Percentiles rank a stretch among this genome's conserved stretches.
These are phyloP conservation scores for Papilio dardanus DNA, from an alignment of 1,140 invertebrate species.

Conservation along the genomic window DNA sequence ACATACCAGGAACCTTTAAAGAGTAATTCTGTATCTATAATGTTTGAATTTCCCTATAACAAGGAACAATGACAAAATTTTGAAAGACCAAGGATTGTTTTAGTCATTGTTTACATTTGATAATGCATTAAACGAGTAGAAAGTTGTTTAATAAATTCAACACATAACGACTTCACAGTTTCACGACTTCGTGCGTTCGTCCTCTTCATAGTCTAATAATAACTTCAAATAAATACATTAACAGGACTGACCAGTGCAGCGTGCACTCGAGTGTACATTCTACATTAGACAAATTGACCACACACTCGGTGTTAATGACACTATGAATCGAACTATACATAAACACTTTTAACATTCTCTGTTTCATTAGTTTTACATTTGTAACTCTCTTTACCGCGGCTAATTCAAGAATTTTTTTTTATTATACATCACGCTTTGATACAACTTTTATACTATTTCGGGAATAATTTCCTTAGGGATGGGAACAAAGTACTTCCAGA, in stretches of 20 bases:
- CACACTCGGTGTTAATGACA: slow-evolving; percentile 22
- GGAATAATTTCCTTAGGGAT: background rate
- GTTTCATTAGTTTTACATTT: background rate
- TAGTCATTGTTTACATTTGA: slow-evolving; percentile 8
- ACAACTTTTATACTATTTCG: background rate
- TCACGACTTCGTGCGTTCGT: slow-evolving; percentile 20
- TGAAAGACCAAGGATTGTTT: background rate
- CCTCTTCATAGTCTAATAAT: slow-evolving; percentile 2
- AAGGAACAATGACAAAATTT: background rate
- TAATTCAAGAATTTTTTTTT: background rate
- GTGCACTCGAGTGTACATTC: slow-evolving; percentile 9
- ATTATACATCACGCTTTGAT: background rate
- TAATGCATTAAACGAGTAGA: slow-evolving; percentile 24
- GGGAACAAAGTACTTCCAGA: slow-evolving; percentile 51
- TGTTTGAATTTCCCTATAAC: background rate
- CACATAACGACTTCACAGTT: slow-evolving; percentile 24
- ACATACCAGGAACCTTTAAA: background rate
- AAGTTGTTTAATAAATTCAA: slow-evolving; percentile 25
- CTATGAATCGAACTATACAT: slow-evolving; percentile 21
- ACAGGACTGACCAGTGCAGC: slow-evolving; percentile 15
- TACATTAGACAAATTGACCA: slow-evolving; percentile 21
- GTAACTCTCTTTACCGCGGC: background rate
- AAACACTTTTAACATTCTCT: slow-evolving; percentile 16
- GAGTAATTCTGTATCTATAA: background rate
- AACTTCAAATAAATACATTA: slow-evolving; percentile 24